Conservation (phyloP, 2,888 invertebrate genomes). For the Nomada fabriciana region DNA sequence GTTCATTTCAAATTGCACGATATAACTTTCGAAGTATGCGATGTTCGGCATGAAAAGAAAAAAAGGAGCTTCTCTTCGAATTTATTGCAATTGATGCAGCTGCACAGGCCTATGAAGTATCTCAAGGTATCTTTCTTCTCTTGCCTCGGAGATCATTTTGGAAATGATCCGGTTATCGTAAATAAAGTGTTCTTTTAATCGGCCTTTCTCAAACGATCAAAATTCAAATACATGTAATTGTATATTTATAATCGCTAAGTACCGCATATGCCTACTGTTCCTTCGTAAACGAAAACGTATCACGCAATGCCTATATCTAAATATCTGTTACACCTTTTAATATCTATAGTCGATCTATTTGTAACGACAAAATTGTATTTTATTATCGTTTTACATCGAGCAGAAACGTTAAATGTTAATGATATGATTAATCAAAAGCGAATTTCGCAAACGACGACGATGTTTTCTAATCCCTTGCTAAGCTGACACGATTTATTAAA, state of each 20-base stretch:
- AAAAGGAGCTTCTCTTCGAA: conserved; percentile 17
- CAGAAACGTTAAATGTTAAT: conserved; percentile 40
- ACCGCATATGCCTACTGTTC: conserved; percentile 56
- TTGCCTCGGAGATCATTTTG: neutral
- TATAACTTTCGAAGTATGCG: conserved; percentile 40
- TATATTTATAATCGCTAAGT: conserved; percentile 29
- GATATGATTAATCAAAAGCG: conserved; percentile 34
- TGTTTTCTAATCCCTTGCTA: conserved; percentile 58
- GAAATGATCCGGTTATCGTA: conserved; percentile 7
- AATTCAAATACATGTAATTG: conserved; percentile 22
- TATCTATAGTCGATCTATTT: conserved; percentile 43
- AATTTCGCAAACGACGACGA: conserved; percentile 33
- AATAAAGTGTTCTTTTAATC: conserved; percentile 40
- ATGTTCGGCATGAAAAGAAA: conserved; percentile 28
- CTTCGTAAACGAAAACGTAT: conserved; percentile 53
- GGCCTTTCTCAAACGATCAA: conserved; percentile 27
- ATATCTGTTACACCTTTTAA: conserved; percentile 52
- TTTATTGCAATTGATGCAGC: conserved; percentile 2
- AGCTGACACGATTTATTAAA: conserved; percentile 51
- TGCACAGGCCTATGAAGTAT: conserved; percentile 18
- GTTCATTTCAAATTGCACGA: conserved; percentile 34
- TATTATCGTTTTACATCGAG: conserved; percentile 70
- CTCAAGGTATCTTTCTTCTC: conserved; percentile 7
- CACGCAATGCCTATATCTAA: conserved; percentile 52
- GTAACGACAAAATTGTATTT: conserved; percentile 65